These are phyloP conservation scores for Heliocidaris tuberculata DNA, from an alignment of 35 echinoderm and acorn worm species.

Conservation along the genomic window DNA sequence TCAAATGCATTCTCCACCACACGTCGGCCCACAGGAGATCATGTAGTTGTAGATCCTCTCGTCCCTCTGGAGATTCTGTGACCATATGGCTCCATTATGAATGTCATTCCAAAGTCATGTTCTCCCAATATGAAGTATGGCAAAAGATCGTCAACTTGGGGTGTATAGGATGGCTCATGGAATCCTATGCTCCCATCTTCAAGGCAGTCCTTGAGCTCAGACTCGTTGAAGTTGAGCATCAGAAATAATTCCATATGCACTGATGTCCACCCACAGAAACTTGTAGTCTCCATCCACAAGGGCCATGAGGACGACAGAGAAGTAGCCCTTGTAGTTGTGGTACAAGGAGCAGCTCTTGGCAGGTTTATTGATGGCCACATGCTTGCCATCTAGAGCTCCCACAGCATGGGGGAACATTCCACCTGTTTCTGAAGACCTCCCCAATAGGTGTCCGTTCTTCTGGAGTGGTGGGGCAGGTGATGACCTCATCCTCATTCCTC, in stretches of 20 bases:
- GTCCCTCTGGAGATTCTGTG: conserved; percentile 19
- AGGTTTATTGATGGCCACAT: conserved; percentile 47
- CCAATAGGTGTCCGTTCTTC: conserved; percentile 25
- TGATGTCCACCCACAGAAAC: conserved; percentile 44
- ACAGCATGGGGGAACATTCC: conserved; percentile 51
- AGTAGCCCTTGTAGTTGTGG: conserved; percentile 49
- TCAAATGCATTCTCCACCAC: conserved; percentile 52
- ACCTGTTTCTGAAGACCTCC: conserved; percentile 36
- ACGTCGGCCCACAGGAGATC: background rate
- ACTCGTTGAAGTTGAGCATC: conserved; percentile 46
- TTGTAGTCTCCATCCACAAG: conserved; percentile 46
- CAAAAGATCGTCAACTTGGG: background rate
- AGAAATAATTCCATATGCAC: conserved; percentile 39
- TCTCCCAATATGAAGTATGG: conserved; percentile 42
- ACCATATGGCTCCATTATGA: conserved; percentile 27
- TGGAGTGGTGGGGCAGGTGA: conserved; percentile 43
- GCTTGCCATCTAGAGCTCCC: conserved; percentile 53
- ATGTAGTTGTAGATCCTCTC: conserved; percentile 25
- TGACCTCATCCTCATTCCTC: conserved; percentile 45
- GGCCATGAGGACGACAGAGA: conserved; percentile 44
- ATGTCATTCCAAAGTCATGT: conserved; percentile 26
- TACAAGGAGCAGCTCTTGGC: conserved; percentile 38
- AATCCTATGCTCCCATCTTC: conserved; percentile 46
- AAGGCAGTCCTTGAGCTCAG: conserved; percentile 35
- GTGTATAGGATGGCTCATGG: conserved; percentile 36